These are phyloP conservation scores for silkworm (Bombyx mori) DNA, from an alignment of 1,140 invertebrate genomes.

Conservation along the genomic window ASM3026992v2 NC_085115.1:5888001-5888500, in stretches of 20 bases:
- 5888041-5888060: no score
- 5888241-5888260: constrained; percentile 30
- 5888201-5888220: constrained; percentile 18
- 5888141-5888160: constrained; percentile 12
- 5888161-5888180: constrained; percentile 11
- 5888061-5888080: neutral
- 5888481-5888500: no score
- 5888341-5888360: constrained; percentile 29
- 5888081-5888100: neutral
- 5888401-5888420: no score
- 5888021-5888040: no score
- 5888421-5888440: no score
- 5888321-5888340: constrained; percentile 34
- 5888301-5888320: constrained; percentile 30
- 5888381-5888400: constrained; percentile 13
- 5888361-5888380: constrained; percentile 34
- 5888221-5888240: constrained; percentile 28
- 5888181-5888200: constrained; percentile 12
- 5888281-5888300: constrained; percentile 44
- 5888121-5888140: neutral
- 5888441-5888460: no score
- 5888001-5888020: no score
- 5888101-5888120: neutral
- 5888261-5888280: constrained; percentile 35
- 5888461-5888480: no score